Evolutionary conservation across 2,797 vertebrate species (phyloP).

Genomic region (Macropodus opercularis): DNA sequence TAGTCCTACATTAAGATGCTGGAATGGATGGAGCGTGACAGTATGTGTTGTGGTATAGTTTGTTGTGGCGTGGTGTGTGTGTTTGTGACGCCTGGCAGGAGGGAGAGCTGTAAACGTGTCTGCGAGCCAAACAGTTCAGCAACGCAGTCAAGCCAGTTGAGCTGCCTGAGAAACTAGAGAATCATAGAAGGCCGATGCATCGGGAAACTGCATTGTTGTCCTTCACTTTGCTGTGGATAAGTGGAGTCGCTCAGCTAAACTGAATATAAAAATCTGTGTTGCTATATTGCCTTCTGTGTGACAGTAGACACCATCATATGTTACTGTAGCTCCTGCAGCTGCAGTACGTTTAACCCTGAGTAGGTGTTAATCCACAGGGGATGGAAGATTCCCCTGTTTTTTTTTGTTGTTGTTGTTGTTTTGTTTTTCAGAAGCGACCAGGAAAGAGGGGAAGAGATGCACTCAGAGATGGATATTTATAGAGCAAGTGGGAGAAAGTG

Average conservation of each 20-base stretch:
- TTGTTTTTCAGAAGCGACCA: conserved; percentile 42
- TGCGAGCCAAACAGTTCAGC: conserved; percentile 30
- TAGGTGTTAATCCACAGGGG: conserved; percentile 72
- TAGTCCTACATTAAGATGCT: conserved; percentile 34
- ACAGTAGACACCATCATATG: conserved; percentile 25
- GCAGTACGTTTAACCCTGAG: conserved; percentile 69
- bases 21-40: conserved; percentile 14
- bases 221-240: conserved; percentile 11
- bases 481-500: conserved; percentile 64
- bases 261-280: conserved; percentile 28
- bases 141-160: conserved; percentile 37
- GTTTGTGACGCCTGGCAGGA: conserved; percentile 27
- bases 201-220: conserved; percentile 18
- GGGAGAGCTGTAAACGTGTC: conserved; percentile 33
- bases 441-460: conserved; percentile 29
- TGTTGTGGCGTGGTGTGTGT: conserved; percentile 20
- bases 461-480: conserved; percentile 69
- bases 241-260: conserved; percentile 30
- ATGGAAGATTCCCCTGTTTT: conserved; percentile 65
- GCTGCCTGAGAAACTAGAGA: conserved; percentile 41
- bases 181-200: conserved; percentile 38
- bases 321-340: conserved; percentile 46
- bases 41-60: conserved; percentile 11
- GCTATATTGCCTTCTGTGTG: conserved; percentile 40
- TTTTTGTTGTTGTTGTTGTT: too few species aligned